Evolutionary conservation across 2,888 invertebrate genomes (phyloP), one percentile per base, ranked within the genome.

Genomic region (Epinotia bilunana): DNA sequence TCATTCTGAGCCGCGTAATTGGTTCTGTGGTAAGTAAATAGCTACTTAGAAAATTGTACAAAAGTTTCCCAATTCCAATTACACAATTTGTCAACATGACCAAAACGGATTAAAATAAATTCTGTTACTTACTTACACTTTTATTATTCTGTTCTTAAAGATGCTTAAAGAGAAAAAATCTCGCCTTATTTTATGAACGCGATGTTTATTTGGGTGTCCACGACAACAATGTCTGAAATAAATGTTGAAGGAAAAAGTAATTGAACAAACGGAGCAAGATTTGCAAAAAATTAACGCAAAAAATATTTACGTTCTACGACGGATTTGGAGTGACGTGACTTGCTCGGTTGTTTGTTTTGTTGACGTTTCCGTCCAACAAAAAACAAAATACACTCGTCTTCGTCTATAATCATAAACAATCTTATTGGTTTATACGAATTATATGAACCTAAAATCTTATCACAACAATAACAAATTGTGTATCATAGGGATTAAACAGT

Each of bases 1-100:
- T 67, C 68, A 60, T 68, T 43, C 62, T 62, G 57, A 67, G 49
- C 68, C 62, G 53, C 55, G 62, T 68, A 62, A 73, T 68, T 73
- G 55, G 68, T 68, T 73, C 23, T 73, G 73, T 33, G 73, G 73
- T 67, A 67, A 68, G 73, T 73, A 73, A 73, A 68, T n/a, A 53
- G 53, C n/a, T 67, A 68, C 62, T 60, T 53, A 73, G 73, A 73
- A 73, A 68, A 68, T 62, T 73, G 23, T 62, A 57, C 60, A 65
- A 73, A 73, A 70, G 64, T 74, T 74, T 74, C 70, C 63, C 69
- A 64, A 23, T 64, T 65, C 16, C 60, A 60, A 73, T 65, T 65
- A 64, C 58, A 33, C n/a, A 64, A 64, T 60, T 64, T 57, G 69
- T 57, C 46, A 69, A 70, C 70, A 74, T 60, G 70, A 70, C 39